Base-by-base conservation (phyloP, 30 jellyfish, hydroid and myxozoan genomes). In the Chironex yamaguchii region DNA sequence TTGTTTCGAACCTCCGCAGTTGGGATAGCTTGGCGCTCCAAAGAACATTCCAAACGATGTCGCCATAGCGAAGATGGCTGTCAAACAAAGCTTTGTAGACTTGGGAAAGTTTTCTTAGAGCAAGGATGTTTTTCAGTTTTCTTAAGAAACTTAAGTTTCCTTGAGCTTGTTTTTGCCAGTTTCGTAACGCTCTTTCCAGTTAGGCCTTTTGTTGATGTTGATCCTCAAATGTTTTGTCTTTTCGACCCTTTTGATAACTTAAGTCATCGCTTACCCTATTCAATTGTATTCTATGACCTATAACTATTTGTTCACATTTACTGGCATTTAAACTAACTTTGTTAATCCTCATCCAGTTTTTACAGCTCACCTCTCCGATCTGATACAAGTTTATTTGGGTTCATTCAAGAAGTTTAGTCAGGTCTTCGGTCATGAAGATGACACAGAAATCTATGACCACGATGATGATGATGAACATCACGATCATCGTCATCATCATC, bases 51-150 rank as follows among this genome's bases (percentile, higher is more conserved):
- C n/a, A 4, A 62, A 62, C 32, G 2, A 62, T 62, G 25, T 62
- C 34, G 25, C 76, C 76, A 62, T 62, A 24, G 81, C 81, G 81
- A 67, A 67, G 3, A 67, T 67, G 81, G 81, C 71, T 28, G 33
- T 27, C 81, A 67, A 4, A 27, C 29, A 67, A 29, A 28, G 81
- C 71, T 67, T 67, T 67, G 67, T 67, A 67, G 81, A 67, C 81
- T n/a, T 67, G 72, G 1, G 24, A 25, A 30, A 67, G 81, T 30
- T 67, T 2, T 32, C 81, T 2, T 67, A 31, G 81, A 1, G 71
- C 14, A 26, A 67, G 71, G 81, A 67, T 32, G 62, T 21, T 67
- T 67, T 67, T 29, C 81, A 67, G 53, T 36, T 67, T 67, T 32
- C 81, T 67, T 32, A 32, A 2, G 71, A 63, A 30, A 63, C 81